Evolutionary conservation across 1,140 invertebrate species (phyloP).

Genomic region (Maniola jurtina): DNA sequence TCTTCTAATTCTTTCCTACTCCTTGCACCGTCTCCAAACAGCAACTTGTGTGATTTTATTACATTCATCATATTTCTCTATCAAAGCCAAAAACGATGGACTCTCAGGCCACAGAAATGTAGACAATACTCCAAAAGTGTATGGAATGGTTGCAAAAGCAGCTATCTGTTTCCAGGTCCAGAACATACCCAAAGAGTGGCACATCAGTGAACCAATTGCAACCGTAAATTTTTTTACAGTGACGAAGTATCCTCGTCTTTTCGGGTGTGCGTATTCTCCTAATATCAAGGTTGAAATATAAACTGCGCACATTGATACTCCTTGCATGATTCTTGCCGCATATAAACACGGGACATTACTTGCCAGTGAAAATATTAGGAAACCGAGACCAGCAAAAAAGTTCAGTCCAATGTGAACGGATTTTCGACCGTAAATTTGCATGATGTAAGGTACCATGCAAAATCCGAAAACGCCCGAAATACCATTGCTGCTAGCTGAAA

Average conservation of each 20-base stretch:
- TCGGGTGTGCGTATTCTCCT: conserved; percentile 32
- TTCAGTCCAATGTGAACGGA: neutral
- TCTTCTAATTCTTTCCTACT: conserved; percentile 28
- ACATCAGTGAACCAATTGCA: conserved; percentile 34
- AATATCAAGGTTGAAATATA: conserved; percentile 13
- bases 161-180: conserved; percentile 45
- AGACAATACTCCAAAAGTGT: conserved; percentile 32
- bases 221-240: conserved; percentile 37
- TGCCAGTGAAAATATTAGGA: neutral
- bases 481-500: neutral
- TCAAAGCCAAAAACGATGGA: conserved; percentile 43
- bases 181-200: conserved; percentile 34
- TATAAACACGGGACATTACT: neutral
- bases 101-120: conserved; percentile 44
- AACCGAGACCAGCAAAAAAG: neutral
- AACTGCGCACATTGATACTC: neutral
- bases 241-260: conserved; percentile 45
- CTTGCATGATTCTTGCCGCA: neutral
- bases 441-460: neutral
- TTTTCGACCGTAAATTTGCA: neutral
- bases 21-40: conserved; percentile 29
- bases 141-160: conserved; percentile 22
- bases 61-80: conserved; percentile 37
- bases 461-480: neutral
- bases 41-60: conserved; percentile 27